phyloP scores from a whole-genome alignment of 1,140 invertebrate species.

The Odontomachus brunneus region DNA sequence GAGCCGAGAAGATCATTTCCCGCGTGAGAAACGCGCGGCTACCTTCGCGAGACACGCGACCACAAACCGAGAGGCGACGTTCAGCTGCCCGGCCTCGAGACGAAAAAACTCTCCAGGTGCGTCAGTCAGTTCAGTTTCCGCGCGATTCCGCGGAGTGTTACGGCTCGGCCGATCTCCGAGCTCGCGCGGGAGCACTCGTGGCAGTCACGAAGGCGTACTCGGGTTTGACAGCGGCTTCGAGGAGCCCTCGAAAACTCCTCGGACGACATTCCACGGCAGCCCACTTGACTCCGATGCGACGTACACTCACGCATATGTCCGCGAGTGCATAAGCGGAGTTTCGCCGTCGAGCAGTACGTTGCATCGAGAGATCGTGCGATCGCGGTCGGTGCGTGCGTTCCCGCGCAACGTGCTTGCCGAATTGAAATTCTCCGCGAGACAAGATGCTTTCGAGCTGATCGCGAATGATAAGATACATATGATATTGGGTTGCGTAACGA shows the following conservation, averaged over 20 bases:
- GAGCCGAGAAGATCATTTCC: no score
- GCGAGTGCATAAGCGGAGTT: conserved; percentile 31
- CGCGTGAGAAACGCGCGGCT: no score
- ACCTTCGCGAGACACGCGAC: no score
- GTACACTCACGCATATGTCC: conserved; percentile 48
- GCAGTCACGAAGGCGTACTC: conserved; percentile 53
- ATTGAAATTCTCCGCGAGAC: background rate
- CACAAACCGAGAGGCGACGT: no score
- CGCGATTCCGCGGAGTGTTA: conserved; percentile 29
- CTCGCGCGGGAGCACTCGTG: conserved; percentile 32
- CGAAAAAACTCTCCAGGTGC: background rate
- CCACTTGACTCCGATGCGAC: conserved; percentile 67
- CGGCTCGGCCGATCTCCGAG: conserved; percentile 29
- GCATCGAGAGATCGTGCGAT: conserved; percentile 12
- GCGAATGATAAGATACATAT: background rate
- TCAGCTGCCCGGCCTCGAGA: conserved; percentile 14
- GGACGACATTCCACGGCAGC: conserved; percentile 66
- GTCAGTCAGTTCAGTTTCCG: background rate
- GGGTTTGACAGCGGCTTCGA: conserved; percentile 60
- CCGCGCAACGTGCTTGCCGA: background rate
- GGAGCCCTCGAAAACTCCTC: conserved; percentile 62
- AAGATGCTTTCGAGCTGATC: background rate
- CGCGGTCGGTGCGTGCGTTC: background rate
- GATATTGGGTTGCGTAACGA: no score
- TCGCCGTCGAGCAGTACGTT: conserved; percentile 8